Conservation (phyloP, 2,113 vertebrate genomes). For the Percina caprodes region DNA sequence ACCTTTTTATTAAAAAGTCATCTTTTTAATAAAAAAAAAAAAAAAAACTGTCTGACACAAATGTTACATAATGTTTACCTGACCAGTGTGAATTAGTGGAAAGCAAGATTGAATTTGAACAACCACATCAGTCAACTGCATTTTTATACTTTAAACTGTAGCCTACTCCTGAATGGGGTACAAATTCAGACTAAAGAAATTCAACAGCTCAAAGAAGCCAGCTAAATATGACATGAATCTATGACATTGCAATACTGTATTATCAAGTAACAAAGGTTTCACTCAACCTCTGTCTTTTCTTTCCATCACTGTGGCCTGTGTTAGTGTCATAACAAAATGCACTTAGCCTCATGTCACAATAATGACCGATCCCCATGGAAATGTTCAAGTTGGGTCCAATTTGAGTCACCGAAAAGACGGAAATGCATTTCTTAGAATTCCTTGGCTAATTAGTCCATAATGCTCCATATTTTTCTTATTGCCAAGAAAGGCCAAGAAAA, state of each 20-base stretch:
- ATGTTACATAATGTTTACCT: slow-evolving; percentile 1
- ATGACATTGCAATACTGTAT: not conserved
- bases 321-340: slow-evolving; percentile 13
- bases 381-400: slow-evolving; percentile 10
- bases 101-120: slow-evolving; percentile 11
- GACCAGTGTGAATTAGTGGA: slow-evolving; percentile 3
- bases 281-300: slow-evolving; percentile 4
- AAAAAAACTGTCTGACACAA: not conserved
- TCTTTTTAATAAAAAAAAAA: slow-evolving; percentile 16
- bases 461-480: not conserved
- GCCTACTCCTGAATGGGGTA: not conserved
- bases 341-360: slow-evolving; percentile 13
- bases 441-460: not conserved
- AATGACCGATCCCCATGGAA: slow-evolving; percentile 1
- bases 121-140: not conserved
- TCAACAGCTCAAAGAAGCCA: not conserved
- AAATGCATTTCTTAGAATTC: slow-evolving; percentile 13
- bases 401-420: not conserved
- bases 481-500: not conserved
- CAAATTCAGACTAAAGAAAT: not conserved
- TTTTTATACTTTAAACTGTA: not conserved
- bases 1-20: no score
- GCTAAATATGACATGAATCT: not conserved
- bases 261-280: slow-evolving; percentile 17
- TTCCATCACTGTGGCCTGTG: slow-evolving; percentile 12